Base-by-base conservation (phyloP, 2,113 vertebrate species). In the Sander vitreus region DNA sequence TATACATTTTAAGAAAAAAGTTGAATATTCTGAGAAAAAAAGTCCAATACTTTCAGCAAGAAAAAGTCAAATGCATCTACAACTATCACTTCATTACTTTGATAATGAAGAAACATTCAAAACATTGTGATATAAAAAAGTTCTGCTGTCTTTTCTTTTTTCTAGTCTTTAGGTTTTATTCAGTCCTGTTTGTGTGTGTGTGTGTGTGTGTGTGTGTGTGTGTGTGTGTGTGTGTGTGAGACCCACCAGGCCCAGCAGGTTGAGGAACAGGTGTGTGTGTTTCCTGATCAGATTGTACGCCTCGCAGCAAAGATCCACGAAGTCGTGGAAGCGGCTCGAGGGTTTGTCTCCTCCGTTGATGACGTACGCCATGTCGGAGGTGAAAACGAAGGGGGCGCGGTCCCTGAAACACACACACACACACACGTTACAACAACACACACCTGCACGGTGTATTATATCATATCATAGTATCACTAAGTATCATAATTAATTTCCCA, bases 251-350 rank as follows among this genome's bases (percentile, higher is more conserved):
- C 98, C 98, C 91, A 99, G 95, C 59, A 99, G 96, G 92, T 99
- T 98, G 87, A 99, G 96, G 94, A 99, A 99, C 88, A 99, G 96
- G 90, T 99, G 98, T 60, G 98, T 94, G 93, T 99, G 98, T 89
- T 99, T 99, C 93, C 98, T 95, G 91, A 99, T 98, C 85, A 98
- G 96, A 94, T 99, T 99, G 96, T 99, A 99, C 39, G 98, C 98
- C 85, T 99, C 97, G 74, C 98, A 99, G 95, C 98, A 99, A 47
- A 99, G 95, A 87, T 99, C 98, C 9, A 99, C 98, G 23, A 99
- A 99, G 90, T 99, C 98, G 6, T 99, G 98, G 94, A 99, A 99
- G 92, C 98, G 97, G 83, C 98, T 99, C 76, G 98, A 98, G 3
- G 98, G 97, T 57, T 99, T 98, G 95, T 99, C 98, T 12, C 98